Evolutionary conservation across 2,797 vertebrate genomes (phyloP), one percentile per base, ranked within the genome.

Genomic region (Sternotherus odoratus): DNA sequence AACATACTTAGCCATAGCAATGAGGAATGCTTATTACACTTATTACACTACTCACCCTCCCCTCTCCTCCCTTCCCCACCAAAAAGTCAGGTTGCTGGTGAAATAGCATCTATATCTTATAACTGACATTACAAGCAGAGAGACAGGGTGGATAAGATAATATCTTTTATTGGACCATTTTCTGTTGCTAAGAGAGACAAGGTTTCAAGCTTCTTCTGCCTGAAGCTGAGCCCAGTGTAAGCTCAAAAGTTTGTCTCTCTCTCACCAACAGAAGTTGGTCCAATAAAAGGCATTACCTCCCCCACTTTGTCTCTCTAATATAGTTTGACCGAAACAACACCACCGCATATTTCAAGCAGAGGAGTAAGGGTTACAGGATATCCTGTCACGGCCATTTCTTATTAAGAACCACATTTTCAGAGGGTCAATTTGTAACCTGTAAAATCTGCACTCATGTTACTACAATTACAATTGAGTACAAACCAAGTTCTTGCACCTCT

Each of bases 381-480:
- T 75, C 12, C 30, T 69, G 1, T 79, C 21, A 2, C 23, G 11
- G 30, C 82, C 0, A 0, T 77, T 85, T 91, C 79, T 36, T 87
- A 33, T 26, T 75, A 51, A 83, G 69, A 84, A 12, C 33, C 88
- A 43, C 21, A 12, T 57, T 84, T 51, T 57, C 43, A 85, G 24
- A 75, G n/a, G 17, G 17, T 6, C 24, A 19, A n/a, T 85, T 28
- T 30, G 24, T 57, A 77, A 77, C 26, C 72, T 36, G 17, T 46
- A 54, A 77, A 74, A 49, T 57, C 54, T 84, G 17, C 12, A 36
- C 30, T 33, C 48, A 23, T 77, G 17, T 77, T 77, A 77, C 46
- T 49, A 21, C n/a, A 51, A 51, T 48, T 46, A 48, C 54, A 75
- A 16, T n/a, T 54, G 46, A 12, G 11, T 28, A 24, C 15, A 50